Evolutionary conservation across 2,888 invertebrate species (phyloP), one percentile per base, ranked within the genome.

Genomic region (Euclidia mi): DNA sequence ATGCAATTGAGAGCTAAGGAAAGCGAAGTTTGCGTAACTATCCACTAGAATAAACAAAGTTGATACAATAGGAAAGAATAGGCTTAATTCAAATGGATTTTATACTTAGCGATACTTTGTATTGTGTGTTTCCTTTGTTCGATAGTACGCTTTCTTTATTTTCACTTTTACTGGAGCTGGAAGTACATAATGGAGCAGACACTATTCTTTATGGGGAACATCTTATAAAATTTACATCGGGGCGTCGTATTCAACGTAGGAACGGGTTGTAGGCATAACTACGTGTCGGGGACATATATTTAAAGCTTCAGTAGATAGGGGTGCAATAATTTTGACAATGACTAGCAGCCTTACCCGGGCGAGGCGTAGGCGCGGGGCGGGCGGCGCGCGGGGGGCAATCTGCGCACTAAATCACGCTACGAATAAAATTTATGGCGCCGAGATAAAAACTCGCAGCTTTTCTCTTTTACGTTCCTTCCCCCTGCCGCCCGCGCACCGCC

Each of bases 371-470:
- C 91, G 90, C 87, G 91, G 88, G 84, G 87, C 63, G 83, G 69
- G 85, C 71, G 85, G 76, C 66, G 80, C 71, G 89, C 84, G 90
- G 84, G 92, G 92, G 93, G 93, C 94, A 94, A 95, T 95, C 95
- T 95, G 94, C 90, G 94, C 95, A 94, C 94, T 95, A 95, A 95
- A 95, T 95, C 95, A 95, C 95, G 95, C 93, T 95, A 92, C 95
- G 95, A 95, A 95, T 95, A 95, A 95, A 95, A 95, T 95, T 95
- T 95, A 95, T 95, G 95, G 95, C 92, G 93, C 93, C 94, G 94
- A 95, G 95, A 95, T 95, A 95, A 95, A 95, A 95, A 95, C 95
- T 95, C 95, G 95, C 94, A 95, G 95, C 95, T 95, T 95, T 95
- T 95, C 95, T 95, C 95, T 95, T 95, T 94, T 94, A 94, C 94